phyloP scores from a whole-genome alignment of 1,140 invertebrate genomes.

The Bombus superbus region DNA sequence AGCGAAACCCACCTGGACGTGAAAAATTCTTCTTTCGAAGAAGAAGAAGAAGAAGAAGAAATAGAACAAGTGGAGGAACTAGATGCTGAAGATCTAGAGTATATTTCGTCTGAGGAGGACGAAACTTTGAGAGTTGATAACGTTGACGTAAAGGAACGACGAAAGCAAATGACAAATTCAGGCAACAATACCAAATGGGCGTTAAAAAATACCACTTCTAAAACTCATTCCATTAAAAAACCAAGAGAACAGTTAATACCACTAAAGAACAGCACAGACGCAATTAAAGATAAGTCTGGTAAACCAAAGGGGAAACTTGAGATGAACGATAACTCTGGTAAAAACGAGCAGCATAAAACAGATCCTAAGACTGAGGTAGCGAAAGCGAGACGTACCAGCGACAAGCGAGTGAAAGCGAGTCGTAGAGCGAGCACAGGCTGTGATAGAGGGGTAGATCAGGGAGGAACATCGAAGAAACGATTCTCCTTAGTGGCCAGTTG shows the following conservation, averaged over 20 bases:
- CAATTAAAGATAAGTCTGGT: neutral
- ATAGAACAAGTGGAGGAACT: constrained; percentile 14
- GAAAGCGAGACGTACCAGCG: neutral
- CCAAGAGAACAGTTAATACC: neutral
- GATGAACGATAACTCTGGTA: neutral
- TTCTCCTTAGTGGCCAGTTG: constrained; percentile 80
- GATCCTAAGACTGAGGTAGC: neutral
- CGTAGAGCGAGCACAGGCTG: constrained; percentile 57
- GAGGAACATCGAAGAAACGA: constrained; percentile 68
- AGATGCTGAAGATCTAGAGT: neutral
- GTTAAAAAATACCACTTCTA: neutral
- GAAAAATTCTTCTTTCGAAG: constrained; percentile 28
- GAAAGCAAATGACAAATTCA: neutral
- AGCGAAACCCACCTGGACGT: neutral
- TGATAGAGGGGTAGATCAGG: constrained; percentile 42
- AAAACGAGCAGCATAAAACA: neutral
- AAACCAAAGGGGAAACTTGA: constrained; percentile 1
- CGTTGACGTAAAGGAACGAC: neutral
- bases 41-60: constrained; percentile 43
- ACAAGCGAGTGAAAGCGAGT: constrained; percentile 32
- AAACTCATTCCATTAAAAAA: neutral
- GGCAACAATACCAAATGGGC: neutral
- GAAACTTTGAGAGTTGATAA: constrained; percentile 31
- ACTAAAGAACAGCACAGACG: neutral
- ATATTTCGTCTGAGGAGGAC: constrained; percentile 31